phyloP scores from a whole-genome alignment of 2,888 invertebrate genomes.

The Sepioteuthis lessoniana region DNA sequence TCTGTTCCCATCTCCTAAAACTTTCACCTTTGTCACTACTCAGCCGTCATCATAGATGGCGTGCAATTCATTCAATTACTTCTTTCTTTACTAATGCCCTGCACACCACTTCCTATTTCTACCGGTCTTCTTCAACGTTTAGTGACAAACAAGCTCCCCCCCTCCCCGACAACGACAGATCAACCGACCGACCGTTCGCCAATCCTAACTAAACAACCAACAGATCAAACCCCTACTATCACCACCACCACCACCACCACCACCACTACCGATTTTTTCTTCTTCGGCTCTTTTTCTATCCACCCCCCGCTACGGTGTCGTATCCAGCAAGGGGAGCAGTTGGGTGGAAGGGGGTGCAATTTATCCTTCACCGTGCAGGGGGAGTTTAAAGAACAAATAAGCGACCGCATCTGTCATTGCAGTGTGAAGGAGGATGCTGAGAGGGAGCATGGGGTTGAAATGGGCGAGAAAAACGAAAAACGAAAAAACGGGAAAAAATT shows the following conservation, averaged over 20 bases:
- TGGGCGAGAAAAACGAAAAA: no score
- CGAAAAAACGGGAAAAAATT: background rate
- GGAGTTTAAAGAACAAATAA: background rate
- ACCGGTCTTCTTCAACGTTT: background rate
- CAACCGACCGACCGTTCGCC: background rate
- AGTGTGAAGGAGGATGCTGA: background rate
- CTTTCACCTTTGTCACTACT: background rate
- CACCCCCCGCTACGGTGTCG: background rate
- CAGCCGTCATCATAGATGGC: background rate
- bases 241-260: no score
- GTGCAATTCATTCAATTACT: conserved; percentile 7
- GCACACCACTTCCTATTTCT: background rate
- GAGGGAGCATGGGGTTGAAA: no score
- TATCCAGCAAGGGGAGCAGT: background rate
- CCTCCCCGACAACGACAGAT: background rate
- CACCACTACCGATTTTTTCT: no score
- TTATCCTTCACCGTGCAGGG: background rate
- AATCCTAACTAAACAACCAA: background rate
- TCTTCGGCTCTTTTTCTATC: background rate
- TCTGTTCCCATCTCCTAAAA: background rate
- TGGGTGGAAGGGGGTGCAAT: no score
- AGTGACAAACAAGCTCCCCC: background rate
- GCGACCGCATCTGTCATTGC: background rate
- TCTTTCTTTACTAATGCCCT: background rate
- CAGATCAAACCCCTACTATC: no score